Base-by-base conservation (phyloP, 2,888 invertebrate genomes). In the Crematogaster levior region DNA sequence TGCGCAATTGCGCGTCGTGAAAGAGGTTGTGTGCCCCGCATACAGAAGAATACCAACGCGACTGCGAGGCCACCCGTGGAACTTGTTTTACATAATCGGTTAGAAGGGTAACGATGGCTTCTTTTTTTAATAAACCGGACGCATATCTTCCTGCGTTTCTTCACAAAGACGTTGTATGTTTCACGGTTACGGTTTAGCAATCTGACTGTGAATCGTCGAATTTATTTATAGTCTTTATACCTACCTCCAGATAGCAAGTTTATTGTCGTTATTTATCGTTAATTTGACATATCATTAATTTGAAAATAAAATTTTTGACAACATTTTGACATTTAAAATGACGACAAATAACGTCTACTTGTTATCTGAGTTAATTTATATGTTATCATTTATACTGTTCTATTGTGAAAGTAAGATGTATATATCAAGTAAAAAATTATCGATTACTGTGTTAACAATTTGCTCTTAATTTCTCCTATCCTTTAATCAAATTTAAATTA, bases 81-180 rank as follows among this genome's bases (percentile, higher is more conserved):
- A 84, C 84, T 77, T 72, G 86, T 86, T 91, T 91, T 91, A 89
- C 91, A 91, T 91, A 91, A 91, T 91, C 90, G 90, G 83, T 81
- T 82, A 86, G 80, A 66, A 70, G 85, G 84, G 77, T 83, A 88
- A 85, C 84, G 85, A 90, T 83, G 80, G 85, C 61, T 81, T 70
- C 81, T 43, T 77, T 46, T 66, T 61, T 65, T 65, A 18, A 80
- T 85, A 79, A 91, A 75, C 86, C 87, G 91, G 89, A 91, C 87
- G 79, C 82, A 56, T 82, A 81, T 60, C 75, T 80, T 37, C 6
- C n/a, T 43, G 60, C 75, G 27, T 60, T 72, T 60, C 74, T 60
- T 58, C 10, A 48, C 46, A 27, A 60, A 75, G 37, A 80, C n/a
- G 9, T 65, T 3, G 34, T 40, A 56, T 9, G 27, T 37, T 27